Conservation (phyloP, 2,888 invertebrate species). For the Heteropelma amictum region DNA sequence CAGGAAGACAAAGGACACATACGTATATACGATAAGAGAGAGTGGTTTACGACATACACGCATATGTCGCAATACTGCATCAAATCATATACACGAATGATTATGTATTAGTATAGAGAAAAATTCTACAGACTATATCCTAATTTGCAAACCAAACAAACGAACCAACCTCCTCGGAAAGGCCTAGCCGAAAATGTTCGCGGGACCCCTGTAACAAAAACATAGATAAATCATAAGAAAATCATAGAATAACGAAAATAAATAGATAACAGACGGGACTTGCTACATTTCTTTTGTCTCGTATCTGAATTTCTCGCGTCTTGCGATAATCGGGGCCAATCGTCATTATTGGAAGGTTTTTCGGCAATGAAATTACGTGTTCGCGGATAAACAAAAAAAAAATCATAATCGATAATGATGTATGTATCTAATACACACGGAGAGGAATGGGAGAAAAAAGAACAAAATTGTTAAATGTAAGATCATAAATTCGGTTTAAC, state of each 20-base stretch:
- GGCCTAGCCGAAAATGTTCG: constrained; percentile 77
- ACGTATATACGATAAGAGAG: constrained; percentile 30
- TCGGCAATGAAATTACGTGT: not conserved
- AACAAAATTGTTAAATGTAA: no score
- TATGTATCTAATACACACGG: no score
- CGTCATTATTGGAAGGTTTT: no score
- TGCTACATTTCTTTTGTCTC: constrained; percentile 21
- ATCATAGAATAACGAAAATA: constrained; percentile 72
- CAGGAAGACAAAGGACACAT: constrained; percentile 53
- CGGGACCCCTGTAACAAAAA: constrained; percentile 77
- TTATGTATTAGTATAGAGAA: constrained; percentile 62
- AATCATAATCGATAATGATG: no score
- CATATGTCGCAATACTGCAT: constrained; percentile 35
- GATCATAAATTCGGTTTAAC: no score
- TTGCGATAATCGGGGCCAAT: not conserved
- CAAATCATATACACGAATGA: constrained; percentile 49
- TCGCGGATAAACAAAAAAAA: not conserved
- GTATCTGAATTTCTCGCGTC: not conserved
- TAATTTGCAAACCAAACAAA: constrained; percentile 76
- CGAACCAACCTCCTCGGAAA: constrained; percentile 77
- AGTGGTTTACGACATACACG: constrained; percentile 41
- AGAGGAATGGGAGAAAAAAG: no score
- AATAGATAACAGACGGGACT: constrained; percentile 59
- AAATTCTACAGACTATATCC: constrained; percentile 74
- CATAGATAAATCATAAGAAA: constrained; percentile 76